Evolutionary conservation across 2,888 invertebrate genomes (phyloP), one percentile per base, ranked within the genome.

Genomic region (Aphodius sticticus): DNA sequence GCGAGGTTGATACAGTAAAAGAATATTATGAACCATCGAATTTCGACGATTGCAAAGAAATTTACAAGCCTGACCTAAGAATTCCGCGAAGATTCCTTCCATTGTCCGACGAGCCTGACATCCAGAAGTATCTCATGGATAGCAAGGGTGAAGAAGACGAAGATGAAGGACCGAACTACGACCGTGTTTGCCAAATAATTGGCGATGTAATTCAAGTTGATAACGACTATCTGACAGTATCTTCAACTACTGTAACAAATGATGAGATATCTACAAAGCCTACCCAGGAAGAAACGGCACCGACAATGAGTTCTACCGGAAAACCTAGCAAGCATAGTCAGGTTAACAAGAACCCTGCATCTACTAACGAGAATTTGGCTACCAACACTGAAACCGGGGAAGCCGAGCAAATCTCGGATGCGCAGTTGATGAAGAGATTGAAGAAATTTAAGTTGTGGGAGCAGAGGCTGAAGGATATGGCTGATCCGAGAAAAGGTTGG

Each of bases 381-480:
- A 53, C 53, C 9, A 26, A 26, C 26, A 26, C 26, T 26, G 26
- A 26, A 26, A 53, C 53, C 6, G 53, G 53, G 1, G 53, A 53
- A 53, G 53, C 7, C 53, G 53, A 53, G 6, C 53, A 53, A 53
- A 53, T 77, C 5, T 53, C 53, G 6, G 69, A 81, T 70, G 78
- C 79, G 14, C 70, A 76, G 37, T 77, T 83, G 26, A 71, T 84
- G 16, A 81, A 84, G 70, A 81, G 81, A 26, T 81, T 85, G 81
- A 81, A 83, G 5, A 82, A 86, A 35, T 87, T 86, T 72, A 85
- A 87, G 77, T 36, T 88, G 14, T 87, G 86, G 86, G 86, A 88
- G 79, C 83, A 87, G 71, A 84, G 85, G 74, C 76, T 84, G 16
- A 80, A 83, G 78, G 86, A 86, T 77, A 87, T 87, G 87, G 82